These are phyloP conservation scores for Sclerurus mexicanus DNA, from an alignment of 2,113 vertebrate genomes.

Conservation along the genomic window DNA sequence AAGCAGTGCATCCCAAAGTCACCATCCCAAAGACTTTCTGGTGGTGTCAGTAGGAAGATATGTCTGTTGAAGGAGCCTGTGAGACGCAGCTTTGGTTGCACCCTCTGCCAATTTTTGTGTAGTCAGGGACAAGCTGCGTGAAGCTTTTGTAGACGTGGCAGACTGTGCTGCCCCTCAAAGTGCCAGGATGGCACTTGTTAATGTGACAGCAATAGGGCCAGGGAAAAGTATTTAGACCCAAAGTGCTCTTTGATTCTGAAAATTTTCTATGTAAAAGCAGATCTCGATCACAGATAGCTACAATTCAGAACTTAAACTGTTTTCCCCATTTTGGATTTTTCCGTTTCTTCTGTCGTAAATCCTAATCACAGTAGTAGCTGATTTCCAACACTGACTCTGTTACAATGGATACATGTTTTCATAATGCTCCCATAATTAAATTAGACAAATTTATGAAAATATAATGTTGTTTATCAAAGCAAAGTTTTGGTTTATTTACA, in stretches of 20 bases:
- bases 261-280: neutral
- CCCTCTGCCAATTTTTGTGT: neutral
- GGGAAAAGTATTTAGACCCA: neutral
- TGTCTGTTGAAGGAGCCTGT: neutral
- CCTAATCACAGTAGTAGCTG: neutral
- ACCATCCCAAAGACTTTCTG: neutral
- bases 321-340: neutral
- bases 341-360: neutral
- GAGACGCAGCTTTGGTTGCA: neutral
- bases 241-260: neutral
- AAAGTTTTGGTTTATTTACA: neutral
- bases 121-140: neutral
- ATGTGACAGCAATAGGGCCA: neutral
- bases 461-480: neutral
- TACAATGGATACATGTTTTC: neutral
- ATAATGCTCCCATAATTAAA: neutral
- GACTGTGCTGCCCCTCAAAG: neutral
- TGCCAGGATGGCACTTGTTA: fast-evolving
- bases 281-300: neutral
- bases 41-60: neutral
- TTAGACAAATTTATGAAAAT: neutral
- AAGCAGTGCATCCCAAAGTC: neutral
- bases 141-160: neutral
- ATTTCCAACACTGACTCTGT: neutral
- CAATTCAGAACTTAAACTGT: neutral